Conservation (phyloP, 2,797 vertebrate species). For the Atherinosoma microstoma region DNA sequence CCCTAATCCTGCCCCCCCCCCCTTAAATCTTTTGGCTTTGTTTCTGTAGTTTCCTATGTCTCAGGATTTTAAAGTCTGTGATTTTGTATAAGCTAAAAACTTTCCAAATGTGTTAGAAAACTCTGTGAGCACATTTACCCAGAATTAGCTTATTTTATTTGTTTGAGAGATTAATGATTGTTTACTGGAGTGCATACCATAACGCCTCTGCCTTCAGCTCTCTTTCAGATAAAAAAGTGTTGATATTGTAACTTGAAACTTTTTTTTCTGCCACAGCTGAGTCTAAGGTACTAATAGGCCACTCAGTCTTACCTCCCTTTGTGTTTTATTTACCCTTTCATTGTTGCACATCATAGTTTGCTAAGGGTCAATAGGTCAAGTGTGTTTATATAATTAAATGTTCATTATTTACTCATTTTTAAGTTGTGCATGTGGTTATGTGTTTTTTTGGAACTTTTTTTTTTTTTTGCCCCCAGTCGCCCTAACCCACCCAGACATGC, state of each 20-base stretch:
- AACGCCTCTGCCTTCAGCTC: background rate
- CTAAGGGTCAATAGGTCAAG: slow-evolving; percentile 25
- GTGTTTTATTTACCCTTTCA: slow-evolving; percentile 11
- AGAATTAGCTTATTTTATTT: background rate
- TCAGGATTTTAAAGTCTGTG: slow-evolving; percentile 18
- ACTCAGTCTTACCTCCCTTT: slow-evolving; percentile 19
- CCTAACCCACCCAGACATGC: slow-evolving; percentile 72
- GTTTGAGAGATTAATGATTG: background rate
- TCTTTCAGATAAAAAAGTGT: background rate
- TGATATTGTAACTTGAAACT: slow-evolving; percentile 6
- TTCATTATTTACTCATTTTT: slow-evolving; percentile 29
- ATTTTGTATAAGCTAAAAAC: slow-evolving; percentile 3
- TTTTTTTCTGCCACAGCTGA: slow-evolving; percentile 4
- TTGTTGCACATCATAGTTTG: slow-evolving; percentile 19
- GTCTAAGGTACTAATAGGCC: background rate
- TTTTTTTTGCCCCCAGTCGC: slow-evolving; percentile 35
- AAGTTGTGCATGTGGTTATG: slow-evolving; percentile 15
- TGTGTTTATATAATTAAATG: slow-evolving; percentile 28
- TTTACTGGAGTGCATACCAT: background rate
- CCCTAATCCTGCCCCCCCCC: slow-evolving; percentile 47
- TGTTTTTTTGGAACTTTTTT: slow-evolving; percentile 39
- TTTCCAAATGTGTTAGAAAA: slow-evolving; percentile 21
- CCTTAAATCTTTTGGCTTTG: slow-evolving; percentile 38
- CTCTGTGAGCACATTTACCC: slow-evolving; percentile 1
- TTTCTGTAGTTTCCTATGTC: slow-evolving; percentile 44